A percentile compares a stretch with the other conserved stretches of the same genome.
Conservation (phyloP, 2,797 vertebrate genomes). For the Synaphobranchus kaupii region DNA sequence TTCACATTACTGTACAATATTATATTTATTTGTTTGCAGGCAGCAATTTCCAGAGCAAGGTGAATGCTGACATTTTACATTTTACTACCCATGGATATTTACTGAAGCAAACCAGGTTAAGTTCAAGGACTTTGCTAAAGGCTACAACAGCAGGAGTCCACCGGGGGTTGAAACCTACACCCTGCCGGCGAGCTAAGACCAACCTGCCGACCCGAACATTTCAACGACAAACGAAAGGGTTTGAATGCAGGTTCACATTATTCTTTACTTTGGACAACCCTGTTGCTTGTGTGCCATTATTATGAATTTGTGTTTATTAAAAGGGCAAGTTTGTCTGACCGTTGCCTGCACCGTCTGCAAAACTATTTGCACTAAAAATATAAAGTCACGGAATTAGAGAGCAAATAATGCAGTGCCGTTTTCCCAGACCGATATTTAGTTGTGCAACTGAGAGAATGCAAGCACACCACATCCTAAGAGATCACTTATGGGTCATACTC, state of each 20-base stretch:
- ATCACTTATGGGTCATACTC: conserved; percentile 7
- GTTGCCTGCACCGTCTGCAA: background rate
- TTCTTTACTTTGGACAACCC: conserved; percentile 21
- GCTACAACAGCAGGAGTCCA: background rate
- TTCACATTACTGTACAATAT: background rate
- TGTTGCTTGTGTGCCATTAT: background rate
- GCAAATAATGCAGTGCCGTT: background rate
- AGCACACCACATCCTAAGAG: background rate
- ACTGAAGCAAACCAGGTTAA: background rate
- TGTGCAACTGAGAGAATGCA: background rate
- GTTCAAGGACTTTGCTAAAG: background rate
- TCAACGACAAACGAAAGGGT: background rate
- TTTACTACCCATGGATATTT: background rate
- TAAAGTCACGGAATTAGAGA: background rate
- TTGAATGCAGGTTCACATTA: conserved; percentile 17
- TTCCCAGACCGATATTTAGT: background rate
- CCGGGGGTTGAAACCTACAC: background rate
- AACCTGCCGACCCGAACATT: background rate
- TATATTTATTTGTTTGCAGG: background rate
- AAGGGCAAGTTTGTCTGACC: background rate
- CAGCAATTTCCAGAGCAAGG: background rate
- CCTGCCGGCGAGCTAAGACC: background rate
- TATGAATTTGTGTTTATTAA: conserved; percentile 6
- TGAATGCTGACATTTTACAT: background rate
- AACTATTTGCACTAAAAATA: background rate